Conservation (phyloP, 2,888 invertebrate genomes). For the Dione vanillae region DNA sequence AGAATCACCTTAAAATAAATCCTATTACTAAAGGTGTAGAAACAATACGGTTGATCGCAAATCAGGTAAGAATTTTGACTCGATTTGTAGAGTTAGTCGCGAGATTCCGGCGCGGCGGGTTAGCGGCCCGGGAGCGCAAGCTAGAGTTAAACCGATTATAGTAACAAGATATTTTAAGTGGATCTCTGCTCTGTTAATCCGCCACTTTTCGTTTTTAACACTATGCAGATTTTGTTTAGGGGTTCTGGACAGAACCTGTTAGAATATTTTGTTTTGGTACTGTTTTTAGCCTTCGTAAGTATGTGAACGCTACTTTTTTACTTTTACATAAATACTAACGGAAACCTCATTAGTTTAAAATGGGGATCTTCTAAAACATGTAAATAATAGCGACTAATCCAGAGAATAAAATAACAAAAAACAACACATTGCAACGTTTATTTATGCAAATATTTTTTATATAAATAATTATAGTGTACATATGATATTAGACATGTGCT, state of each 20-base stretch:
- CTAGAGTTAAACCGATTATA: conserved; percentile 74
- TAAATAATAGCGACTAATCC: no score
- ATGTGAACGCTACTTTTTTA: conserved; percentile 33
- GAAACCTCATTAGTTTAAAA: no score
- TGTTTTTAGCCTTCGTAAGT: conserved; percentile 25
- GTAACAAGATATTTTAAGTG: conserved; percentile 77
- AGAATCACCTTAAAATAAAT: neutral
- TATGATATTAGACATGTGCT: no score
- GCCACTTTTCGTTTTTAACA: conserved; percentile 49
- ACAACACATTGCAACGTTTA: neutral
- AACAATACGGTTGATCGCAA: conserved; percentile 47
- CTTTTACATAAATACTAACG: neutral
- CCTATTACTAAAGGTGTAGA: conserved; percentile 12
- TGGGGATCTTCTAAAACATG: no score
- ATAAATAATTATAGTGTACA: neutral
- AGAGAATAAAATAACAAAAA: no score
- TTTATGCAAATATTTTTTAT: neutral
- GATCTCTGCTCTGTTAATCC: conserved; percentile 55
- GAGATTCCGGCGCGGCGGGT: conserved; percentile 56
- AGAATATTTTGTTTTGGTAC: conserved; percentile 29
- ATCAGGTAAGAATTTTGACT: conserved; percentile 56
- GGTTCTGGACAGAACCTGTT: conserved; percentile 34
- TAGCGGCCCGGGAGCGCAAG: conserved; percentile 54
- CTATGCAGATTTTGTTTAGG: conserved; percentile 41
- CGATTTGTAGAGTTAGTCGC: conserved; percentile 51